Percentiles rank a stretch among this genome's conserved stretches.
Evolutionary conservation across 1,140 invertebrate species (phyloP).

Genomic region (Asbolus verrucosus): DNA sequence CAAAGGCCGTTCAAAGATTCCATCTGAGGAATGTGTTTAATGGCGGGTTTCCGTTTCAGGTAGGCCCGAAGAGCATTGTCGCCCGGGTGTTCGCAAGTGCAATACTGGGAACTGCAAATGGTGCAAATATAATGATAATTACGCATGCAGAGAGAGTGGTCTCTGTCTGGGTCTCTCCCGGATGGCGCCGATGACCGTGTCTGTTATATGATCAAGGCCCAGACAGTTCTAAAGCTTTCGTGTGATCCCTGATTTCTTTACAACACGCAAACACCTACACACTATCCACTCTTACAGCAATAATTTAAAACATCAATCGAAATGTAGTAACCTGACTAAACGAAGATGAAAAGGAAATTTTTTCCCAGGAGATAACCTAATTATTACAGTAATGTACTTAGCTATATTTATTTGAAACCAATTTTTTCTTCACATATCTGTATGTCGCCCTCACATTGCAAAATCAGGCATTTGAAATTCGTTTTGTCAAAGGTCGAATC

Average conservation of each 20-base stretch:
- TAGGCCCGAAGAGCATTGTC: background rate
- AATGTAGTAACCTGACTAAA: conserved; percentile 9
- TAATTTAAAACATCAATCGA: conserved; percentile 26
- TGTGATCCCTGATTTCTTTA: conserved; percentile 36
- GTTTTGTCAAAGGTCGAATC: no score
- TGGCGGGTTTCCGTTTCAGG: conserved; percentile 34
- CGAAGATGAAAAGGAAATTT: no score
- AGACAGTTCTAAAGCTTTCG: conserved; percentile 34
- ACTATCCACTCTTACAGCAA: conserved; percentile 9
- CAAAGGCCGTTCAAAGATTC: conserved; percentile 27
- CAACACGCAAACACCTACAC: conserved; percentile 33
- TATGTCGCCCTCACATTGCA: no score
- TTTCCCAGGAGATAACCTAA: no score
- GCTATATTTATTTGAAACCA: no score
- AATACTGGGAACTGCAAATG: conserved; percentile 46
- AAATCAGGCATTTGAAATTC: no score
- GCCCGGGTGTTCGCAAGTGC: conserved; percentile 22
- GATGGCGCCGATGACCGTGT: conserved; percentile 49
- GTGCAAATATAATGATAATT: conserved; percentile 50
- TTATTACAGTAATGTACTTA: no score
- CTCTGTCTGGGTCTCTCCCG: conserved; percentile 46
- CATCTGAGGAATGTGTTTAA: conserved; percentile 31
- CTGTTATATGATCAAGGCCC: conserved; percentile 31
- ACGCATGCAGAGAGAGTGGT: conserved; percentile 47
- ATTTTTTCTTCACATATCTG: no score